Evolutionary conservation across 2,797 vertebrate species (phyloP).

Genomic region (Eospalax fontanierii): DNA sequence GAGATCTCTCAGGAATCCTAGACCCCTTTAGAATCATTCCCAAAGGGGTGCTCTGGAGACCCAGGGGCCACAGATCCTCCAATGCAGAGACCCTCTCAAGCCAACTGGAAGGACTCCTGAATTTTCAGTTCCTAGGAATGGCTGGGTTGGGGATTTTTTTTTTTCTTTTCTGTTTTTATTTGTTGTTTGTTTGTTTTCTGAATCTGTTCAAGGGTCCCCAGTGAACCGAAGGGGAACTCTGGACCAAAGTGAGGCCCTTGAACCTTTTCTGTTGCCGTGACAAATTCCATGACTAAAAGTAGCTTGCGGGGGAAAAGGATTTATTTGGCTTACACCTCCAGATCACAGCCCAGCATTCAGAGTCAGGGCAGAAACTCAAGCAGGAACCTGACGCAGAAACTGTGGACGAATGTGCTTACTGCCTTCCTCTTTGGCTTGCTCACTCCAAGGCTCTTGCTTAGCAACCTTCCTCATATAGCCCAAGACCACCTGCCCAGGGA

Average conservation of each 20-base stretch:
- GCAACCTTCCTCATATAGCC: neutral
- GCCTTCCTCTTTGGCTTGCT: no score
- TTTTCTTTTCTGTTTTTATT: no score
- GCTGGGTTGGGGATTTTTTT: no score
- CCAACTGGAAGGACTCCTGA: neutral
- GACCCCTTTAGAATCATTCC: neutral
- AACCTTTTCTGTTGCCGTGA: neutral
- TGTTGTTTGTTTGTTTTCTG: neutral
- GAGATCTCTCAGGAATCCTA: neutral
- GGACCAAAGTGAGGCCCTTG: neutral
- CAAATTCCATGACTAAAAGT: neutral
- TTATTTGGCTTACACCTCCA: neutral
- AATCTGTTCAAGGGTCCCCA: neutral
- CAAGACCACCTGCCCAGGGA: neutral
- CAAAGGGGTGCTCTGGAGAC: neutral
- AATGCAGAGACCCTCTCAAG: neutral
- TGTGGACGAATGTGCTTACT: neutral
- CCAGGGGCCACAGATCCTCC: rapidly evolving
- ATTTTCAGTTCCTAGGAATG: neutral
- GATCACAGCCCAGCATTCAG: neutral
- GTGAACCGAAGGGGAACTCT: neutral
- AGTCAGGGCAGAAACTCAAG: neutral
- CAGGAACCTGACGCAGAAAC: neutral
- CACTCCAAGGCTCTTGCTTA: neutral
- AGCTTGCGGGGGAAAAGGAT: neutral